Evolutionary conservation across 2,797 vertebrate genomes (phyloP).

Genomic region (Perdix hodgsoniae): DNA sequence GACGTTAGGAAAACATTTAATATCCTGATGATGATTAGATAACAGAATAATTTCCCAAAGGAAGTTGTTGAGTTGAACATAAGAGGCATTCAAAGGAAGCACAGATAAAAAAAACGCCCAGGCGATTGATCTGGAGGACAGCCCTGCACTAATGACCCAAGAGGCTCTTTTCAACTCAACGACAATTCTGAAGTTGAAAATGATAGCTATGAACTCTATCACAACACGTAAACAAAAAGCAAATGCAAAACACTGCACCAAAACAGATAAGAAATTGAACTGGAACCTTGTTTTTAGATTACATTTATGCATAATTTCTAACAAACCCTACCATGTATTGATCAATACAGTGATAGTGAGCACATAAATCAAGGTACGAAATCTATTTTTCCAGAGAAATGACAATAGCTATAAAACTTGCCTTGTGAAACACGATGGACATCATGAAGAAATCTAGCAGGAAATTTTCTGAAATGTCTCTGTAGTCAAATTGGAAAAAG

Average conservation of each 20-base stretch:
- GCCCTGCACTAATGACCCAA: slow-evolving; percentile 47
- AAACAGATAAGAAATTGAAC: not conserved
- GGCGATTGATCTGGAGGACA: slow-evolving; percentile 19
- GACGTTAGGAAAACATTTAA: slow-evolving; percentile 65
- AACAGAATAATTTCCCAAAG: slow-evolving; percentile 68
- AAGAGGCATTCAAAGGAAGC: slow-evolving; percentile 62
- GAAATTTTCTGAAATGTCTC: slow-evolving; percentile 92
- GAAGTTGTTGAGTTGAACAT: slow-evolving; percentile 65
- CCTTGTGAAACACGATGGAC: slow-evolving; percentile 96
- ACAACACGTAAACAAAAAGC: not conserved
- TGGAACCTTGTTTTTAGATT: not conserved
- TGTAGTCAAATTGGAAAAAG: slow-evolving; percentile 95
- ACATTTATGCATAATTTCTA: not conserved
- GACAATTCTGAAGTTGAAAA: slow-evolving; percentile 33
- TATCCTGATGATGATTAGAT: slow-evolving; percentile 65
- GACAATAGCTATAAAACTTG: slow-evolving; percentile 66
- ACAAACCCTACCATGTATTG: not conserved
- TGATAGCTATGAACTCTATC: not conserved
- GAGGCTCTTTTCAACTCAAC: slow-evolving; percentile 39
- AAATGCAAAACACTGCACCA: not conserved
- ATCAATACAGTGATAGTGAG: not conserved
- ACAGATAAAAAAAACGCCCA: slow-evolving; percentile 56
- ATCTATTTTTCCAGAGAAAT: not conserved
- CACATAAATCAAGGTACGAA: not conserved
- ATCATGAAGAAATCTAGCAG: slow-evolving; percentile 96